These are phyloP conservation scores for Chirona hameri DNA, from an alignment of 2,888 invertebrate genomes.

Conservation along the genomic window DNA sequence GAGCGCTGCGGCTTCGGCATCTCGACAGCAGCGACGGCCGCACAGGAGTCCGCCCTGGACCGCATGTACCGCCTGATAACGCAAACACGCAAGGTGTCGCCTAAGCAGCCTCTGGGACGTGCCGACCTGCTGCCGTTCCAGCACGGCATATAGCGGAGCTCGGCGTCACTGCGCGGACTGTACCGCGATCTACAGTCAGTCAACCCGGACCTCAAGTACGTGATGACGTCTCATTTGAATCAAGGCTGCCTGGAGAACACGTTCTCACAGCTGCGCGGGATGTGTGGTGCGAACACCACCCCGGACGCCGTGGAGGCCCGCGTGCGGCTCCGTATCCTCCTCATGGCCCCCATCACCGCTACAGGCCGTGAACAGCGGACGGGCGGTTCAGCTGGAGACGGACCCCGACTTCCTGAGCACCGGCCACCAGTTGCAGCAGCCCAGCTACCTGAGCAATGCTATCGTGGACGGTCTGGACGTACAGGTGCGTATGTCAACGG, in stretches of 20 bases:
- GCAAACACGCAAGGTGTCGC: not conserved
- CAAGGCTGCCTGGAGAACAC: not conserved
- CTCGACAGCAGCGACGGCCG: not conserved
- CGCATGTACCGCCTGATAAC: not conserved
- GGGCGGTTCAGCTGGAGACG: too few relatives aligned
- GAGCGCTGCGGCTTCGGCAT: not conserved
- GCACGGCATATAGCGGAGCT: not conserved
- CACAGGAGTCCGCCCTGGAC: not conserved
- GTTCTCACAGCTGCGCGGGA: not conserved
- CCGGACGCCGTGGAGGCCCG: too few relatives aligned
- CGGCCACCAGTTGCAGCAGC: too few relatives aligned
- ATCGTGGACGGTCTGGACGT: too few relatives aligned
- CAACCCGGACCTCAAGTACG: not conserved
- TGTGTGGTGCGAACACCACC: not conserved
- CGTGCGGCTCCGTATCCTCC: too few relatives aligned
- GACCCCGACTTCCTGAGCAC: too few relatives aligned
- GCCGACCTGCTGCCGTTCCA: not conserved
- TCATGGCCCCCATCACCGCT: too few relatives aligned
- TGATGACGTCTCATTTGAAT: not conserved
- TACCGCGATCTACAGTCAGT: not conserved
- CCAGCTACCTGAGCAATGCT: too few relatives aligned
- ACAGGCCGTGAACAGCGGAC: too few relatives aligned
- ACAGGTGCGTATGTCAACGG: too few relatives aligned
- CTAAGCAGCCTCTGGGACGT: not conserved
- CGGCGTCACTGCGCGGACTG: not conserved